Base-by-base conservation (phyloP, 2,113 vertebrate genomes). In the Puma concolor region DNA sequence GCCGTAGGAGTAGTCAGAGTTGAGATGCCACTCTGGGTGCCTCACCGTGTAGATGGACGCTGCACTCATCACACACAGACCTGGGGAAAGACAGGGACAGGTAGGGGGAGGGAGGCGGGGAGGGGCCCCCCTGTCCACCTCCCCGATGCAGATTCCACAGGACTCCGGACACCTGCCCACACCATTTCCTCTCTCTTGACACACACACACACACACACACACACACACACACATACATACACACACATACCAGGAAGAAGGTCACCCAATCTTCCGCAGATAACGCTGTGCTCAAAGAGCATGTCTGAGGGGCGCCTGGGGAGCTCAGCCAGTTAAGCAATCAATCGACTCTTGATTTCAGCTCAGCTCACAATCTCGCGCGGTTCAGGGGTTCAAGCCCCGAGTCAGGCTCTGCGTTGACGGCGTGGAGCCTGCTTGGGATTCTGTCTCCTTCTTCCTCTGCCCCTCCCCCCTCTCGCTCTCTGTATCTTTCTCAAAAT, bases 31-130 rank as follows among this genome's bases (percentile, higher is more conserved):
- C 0, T 98, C 98, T 1, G 98, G 94, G 98, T 99, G 99, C 98
- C 99, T 99, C 98, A 99, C 99, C 2, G 99, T 99, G 98, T 99
- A 99, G 99, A 99, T 99, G 98, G 99, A 99, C 0, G 99, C 99
- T 0, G 99, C 99, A 0, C 99, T 99, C 99, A 99, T 99, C 98
- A 99, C 99, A 0, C 99, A 99, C 88, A 99, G 99, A 98, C 99
- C 99, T 99, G 98, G 12, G 57, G 0, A 52, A 54, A 13, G 12
- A 54, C 4, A 95, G 33, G 85, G 89, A 0, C 2, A 5, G 0
- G 48, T 2, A 29, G 1, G 0, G 0, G 27, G 41, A 25, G 0
- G 0, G n/a, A 67, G 33, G 13, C 0, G 0, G 21, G 0, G 0
- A 7, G 14, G 11, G 0, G 25, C 44, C 1, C 1, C 5, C 52